Evolutionary conservation across 2,888 invertebrate species (phyloP).

Genomic region (Drosophila ustulata): DNA sequence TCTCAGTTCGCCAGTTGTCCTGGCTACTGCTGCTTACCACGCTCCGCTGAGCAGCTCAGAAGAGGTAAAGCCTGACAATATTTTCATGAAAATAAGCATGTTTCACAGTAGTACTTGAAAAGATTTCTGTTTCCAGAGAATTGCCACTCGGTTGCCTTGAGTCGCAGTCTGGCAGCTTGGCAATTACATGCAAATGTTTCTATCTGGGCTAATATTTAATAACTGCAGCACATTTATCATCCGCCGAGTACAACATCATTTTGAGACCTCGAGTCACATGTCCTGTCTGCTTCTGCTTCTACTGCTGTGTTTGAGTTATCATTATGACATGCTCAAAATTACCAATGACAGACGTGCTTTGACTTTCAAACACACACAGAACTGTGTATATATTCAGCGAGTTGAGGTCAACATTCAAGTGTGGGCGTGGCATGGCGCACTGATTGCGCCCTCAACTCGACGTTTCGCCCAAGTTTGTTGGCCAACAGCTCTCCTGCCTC

Average conservation of each 20-base stretch:
- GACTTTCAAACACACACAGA: slow-evolving; percentile 53
- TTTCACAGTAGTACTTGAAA: slow-evolving; percentile 8
- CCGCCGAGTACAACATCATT: slow-evolving; percentile 6
- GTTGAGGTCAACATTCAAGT: slow-evolving; percentile 46
- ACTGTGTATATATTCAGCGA: background rate
- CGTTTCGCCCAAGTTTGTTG: slow-evolving; percentile 20
- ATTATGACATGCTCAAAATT: slow-evolving; percentile 81
- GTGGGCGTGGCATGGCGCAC: slow-evolving; percentile 39
- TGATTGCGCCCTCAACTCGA: slow-evolving; percentile 54
- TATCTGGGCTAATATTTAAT: slow-evolving; percentile 53
- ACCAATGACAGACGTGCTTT: slow-evolving; percentile 78
- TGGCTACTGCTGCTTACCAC: slow-evolving; percentile 10
- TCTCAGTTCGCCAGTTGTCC: slow-evolving; percentile 4
- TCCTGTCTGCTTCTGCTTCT: slow-evolving; percentile 6
- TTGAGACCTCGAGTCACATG: slow-evolving; percentile 18
- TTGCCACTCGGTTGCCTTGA: slow-evolving; percentile 1
- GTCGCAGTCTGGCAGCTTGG: slow-evolving; percentile 6
- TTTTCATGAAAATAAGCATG: slow-evolving; percentile 28
- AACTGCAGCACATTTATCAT: slow-evolving; percentile 55
- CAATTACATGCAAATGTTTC: slow-evolving; percentile 50
- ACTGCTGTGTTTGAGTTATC: slow-evolving; percentile 69
- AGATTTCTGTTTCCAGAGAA: background rate
- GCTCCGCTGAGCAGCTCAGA: slow-evolving; percentile 28
- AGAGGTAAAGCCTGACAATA: slow-evolving; percentile 17
- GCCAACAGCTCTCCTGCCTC: background rate